A percentile compares a stretch with the other conserved stretches of the same genome.
These are phyloP conservation scores for Hafferia zeledoni DNA, from an alignment of 2,797 vertebrate species.

Conservation along the genomic window DNA sequence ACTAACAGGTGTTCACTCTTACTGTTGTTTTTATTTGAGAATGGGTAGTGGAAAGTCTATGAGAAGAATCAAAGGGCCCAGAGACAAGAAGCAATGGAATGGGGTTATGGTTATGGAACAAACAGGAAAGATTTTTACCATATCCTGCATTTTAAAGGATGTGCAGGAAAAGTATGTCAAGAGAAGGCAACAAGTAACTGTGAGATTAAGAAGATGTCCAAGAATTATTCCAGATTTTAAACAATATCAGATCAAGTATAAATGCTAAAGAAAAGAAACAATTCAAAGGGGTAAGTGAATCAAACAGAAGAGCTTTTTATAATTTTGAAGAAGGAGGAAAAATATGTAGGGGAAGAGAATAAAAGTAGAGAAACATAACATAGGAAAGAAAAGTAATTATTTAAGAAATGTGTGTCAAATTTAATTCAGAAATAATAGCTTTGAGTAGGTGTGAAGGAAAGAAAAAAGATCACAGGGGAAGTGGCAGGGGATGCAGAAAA, in stretches of 20 bases:
- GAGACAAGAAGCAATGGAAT: not conserved
- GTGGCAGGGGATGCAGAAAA: constrained; percentile 2
- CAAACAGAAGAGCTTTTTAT: not conserved
- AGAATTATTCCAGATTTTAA: not conserved
- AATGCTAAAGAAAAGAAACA: not conserved
- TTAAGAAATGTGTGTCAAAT: constrained; percentile 38
- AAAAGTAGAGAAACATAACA: not conserved
- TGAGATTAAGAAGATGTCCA: not conserved
- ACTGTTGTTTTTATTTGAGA: not conserved
- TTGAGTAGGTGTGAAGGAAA: constrained; percentile 43
- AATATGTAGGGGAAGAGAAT: constrained; percentile 11
- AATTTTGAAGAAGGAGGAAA: not conserved
- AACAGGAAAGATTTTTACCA: not conserved
- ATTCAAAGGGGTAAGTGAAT: not conserved
- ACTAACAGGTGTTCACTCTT: not conserved
- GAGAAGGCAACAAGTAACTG: not conserved
- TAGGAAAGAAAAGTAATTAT: not conserved
- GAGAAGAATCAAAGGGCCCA: not conserved
- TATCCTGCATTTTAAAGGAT: not conserved
- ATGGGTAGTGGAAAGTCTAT: not conserved
- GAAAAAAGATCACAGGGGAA: constrained; percentile 45
- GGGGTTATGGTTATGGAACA: not conserved
- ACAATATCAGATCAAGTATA: not conserved
- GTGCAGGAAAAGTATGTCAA: not conserved
- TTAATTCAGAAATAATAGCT: constrained; percentile 47